These are phyloP conservation scores for Chromobotia macracanthus DNA, from an alignment of 2,797 vertebrate genomes.

Conservation along the genomic window DNA sequence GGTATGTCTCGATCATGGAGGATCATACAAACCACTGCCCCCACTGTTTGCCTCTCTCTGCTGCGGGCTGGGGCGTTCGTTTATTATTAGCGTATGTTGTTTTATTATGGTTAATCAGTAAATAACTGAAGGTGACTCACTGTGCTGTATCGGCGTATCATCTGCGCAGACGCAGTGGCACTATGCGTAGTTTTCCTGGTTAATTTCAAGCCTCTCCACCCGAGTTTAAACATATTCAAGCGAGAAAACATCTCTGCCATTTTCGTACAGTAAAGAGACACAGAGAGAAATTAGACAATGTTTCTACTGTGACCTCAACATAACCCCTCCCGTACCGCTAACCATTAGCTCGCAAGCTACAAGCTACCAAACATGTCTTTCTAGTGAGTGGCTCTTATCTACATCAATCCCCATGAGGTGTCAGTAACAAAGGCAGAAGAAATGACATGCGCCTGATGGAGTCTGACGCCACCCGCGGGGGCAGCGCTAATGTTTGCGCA, in stretches of 20 bases:
- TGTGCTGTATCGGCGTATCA: constrained; percentile 53
- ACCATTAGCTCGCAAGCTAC: neutral
- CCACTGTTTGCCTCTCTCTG: neutral
- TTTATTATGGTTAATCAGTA: neutral
- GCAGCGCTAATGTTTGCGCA: neutral
- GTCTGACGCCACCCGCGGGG: neutral
- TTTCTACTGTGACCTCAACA: constrained; percentile 16
- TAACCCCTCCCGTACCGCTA: neutral
- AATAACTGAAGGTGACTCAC: constrained; percentile 67
- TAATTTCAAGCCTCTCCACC: constrained; percentile 64
- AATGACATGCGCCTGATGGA: neutral
- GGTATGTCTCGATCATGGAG: neutral
- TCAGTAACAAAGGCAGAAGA: neutral
- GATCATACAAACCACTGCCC: neutral
- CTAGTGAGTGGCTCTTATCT: neutral
- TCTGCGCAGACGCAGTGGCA: constrained; percentile 17
- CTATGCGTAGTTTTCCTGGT: constrained; percentile 4
- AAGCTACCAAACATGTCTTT: neutral
- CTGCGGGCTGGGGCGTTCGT: neutral
- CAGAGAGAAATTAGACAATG: neutral
- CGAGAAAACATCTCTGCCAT: constrained; percentile 65
- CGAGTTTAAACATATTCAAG: constrained; percentile 58
- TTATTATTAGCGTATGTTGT: no score
- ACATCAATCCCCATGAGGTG: neutral
- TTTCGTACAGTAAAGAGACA: constrained; percentile 1